Base-by-base conservation (phyloP, 2,888 invertebrate genomes). In the Eupithecia subfuscata region DNA sequence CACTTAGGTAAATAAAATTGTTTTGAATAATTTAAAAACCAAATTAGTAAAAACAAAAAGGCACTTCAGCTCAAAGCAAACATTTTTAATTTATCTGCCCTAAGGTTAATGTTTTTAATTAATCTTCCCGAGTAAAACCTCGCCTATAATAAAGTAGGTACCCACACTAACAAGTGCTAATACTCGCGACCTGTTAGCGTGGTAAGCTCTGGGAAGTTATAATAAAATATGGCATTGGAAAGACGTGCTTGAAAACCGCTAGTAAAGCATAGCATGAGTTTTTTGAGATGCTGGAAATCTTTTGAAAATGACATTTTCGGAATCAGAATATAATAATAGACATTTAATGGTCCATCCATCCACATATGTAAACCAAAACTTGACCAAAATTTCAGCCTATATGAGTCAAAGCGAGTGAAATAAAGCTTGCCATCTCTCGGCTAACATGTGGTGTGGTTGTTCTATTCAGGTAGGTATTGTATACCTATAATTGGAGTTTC, bases 211-310 rank as follows among this genome's bases (percentile, higher is more conserved):
- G 64, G 43, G 69, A 75, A 78, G 69, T 75, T 80, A 70, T 74
- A 78, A 78, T 78, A 78, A 77, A 78, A 77, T 76, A 75, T 75
- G 43, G 77, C 74, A 79, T 77, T 60, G 74, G 68, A 78, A 74
- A 76, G 74, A 77, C 79, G 78, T 76, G 77, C 77, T 78, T 74
- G 40, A 43, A 78, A 78, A 76, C 78, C 75, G 65, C 75, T 45
- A 16, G 34, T 37, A n/a, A 37, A 12, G n/a, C 56, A 6, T 14
- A 71, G 56, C 65, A 70, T 18, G 64, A 70, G 70, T 70, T 75
- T 48, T 37, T 60, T 60, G 12, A 25, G 25, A 60, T 60, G 1
- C 25, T 14, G 4, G 6, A 18, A 56, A 56, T 22, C 22, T 2
- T 8, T n/a, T 9, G 5, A 37, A 37, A 37, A 5, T 37, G 2